Conservation (phyloP, 2,113 vertebrate species). For the Cyphomyrus discorhynchus region DNA sequence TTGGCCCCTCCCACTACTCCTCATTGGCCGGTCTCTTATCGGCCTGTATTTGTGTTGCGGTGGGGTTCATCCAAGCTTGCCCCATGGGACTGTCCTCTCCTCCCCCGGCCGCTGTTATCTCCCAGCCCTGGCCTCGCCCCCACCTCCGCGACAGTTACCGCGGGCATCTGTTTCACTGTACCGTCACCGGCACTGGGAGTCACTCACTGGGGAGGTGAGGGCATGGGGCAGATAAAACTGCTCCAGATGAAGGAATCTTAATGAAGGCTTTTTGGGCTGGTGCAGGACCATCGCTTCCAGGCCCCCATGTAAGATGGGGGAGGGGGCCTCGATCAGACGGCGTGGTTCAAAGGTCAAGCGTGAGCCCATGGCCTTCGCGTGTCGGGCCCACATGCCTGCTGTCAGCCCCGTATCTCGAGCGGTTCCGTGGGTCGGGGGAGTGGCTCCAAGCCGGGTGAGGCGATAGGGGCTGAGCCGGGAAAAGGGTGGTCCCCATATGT, state of each 20-base stretch:
- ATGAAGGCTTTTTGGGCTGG: constrained; percentile 35
- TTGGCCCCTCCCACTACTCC: constrained; percentile 11
- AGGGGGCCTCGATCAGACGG: constrained; percentile 52
- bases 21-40: constrained; percentile 36
- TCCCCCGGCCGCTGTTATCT: constrained; percentile 45
- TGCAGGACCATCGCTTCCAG: not conserved
- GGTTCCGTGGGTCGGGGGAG: constrained; percentile 46
- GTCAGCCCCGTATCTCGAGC: constrained; percentile 49
- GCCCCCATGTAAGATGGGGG: not conserved
- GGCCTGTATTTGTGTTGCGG: constrained; percentile 18
- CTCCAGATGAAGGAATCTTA: constrained; percentile 53
- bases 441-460: constrained; percentile 34
- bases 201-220: constrained; percentile 37
- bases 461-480: not conserved
- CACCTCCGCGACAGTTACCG: constrained; percentile 46
- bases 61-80: constrained; percentile 45
- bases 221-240: constrained; percentile 50
- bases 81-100: constrained; percentile 35
- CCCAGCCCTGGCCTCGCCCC: constrained; percentile 29
- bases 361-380: constrained; percentile 55
- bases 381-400: constrained; percentile 48
- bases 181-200: constrained; percentile 48
- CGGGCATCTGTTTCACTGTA: constrained; percentile 50
- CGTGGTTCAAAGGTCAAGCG: constrained; percentile 49
- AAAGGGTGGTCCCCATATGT: not conserved